Percentiles rank a stretch among this genome's conserved stretches.
Conservation (phyloP, 2,113 vertebrate genomes). For the Enhydra lutris region DNA sequence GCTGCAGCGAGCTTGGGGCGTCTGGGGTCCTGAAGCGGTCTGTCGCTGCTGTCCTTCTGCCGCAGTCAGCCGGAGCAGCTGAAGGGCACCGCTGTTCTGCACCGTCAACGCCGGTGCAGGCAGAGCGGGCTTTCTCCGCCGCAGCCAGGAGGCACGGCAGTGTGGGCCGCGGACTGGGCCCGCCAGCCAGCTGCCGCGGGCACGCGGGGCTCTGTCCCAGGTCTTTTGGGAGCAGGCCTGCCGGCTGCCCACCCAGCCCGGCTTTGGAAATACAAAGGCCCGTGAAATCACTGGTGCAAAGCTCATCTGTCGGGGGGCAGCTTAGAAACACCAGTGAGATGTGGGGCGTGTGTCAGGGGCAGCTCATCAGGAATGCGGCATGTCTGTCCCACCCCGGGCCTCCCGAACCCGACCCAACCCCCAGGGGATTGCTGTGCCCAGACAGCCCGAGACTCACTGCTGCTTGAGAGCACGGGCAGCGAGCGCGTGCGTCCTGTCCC, state of each 20-base stretch:
- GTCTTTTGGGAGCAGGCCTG: not conserved
- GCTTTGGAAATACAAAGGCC: not conserved
- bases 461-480: fast-evolving
- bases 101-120: not conserved
- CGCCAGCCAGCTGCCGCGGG: not conserved
- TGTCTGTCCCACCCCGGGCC: not conserved
- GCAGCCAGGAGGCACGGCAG: not conserved
- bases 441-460: fast-evolving
- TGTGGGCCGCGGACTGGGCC: fast-evolving
- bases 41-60: not conserved
- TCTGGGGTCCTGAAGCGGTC: not conserved
- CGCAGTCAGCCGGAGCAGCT: not conserved
- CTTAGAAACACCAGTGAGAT: not conserved
- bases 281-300: not conserved
- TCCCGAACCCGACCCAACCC: not conserved
- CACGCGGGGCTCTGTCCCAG: not conserved
- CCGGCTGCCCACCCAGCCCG: not conserved
- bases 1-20: not conserved
- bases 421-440: fast-evolving
- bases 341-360: not conserved
- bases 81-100: slow-evolving; percentile 61
- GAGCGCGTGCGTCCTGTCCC: not conserved
- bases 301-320: not conserved
- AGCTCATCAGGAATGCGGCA: not conserved
- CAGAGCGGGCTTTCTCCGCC: not conserved